Percentiles rank a stretch among this genome's conserved stretches.
Conservation (phyloP, 1,140 invertebrate species). For the Drosophila sechellia region DNA sequence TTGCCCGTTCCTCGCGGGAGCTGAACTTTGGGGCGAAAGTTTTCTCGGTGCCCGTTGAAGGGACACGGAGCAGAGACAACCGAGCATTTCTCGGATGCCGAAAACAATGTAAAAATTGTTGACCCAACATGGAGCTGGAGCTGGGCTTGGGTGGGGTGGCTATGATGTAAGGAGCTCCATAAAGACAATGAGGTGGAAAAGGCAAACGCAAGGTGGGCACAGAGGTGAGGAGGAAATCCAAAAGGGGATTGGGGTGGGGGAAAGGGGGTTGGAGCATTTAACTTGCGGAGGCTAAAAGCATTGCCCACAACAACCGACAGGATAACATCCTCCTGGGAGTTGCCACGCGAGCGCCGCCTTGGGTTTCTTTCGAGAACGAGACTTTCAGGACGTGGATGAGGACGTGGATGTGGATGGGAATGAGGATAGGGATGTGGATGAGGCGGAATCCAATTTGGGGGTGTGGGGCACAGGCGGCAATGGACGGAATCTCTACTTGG, state of each 20-base stretch:
- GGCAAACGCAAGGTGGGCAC: not conserved
- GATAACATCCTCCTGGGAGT: constrained; percentile 65
- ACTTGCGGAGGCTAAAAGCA: constrained; percentile 71
- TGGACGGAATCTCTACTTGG: constrained; percentile 4
- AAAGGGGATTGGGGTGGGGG: too few relatives aligned
- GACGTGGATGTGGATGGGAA: constrained; percentile 1
- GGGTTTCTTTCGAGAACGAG: constrained; percentile 5
- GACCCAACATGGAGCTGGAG: constrained; percentile 51
- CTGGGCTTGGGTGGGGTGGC: not conserved
- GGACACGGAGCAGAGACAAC: constrained; percentile 42
- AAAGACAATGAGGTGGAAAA: constrained; percentile 65
- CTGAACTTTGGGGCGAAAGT: constrained; percentile 43
- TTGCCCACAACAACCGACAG: constrained; percentile 53
- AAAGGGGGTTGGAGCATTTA: constrained; percentile 42
- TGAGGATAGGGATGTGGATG: not conserved
- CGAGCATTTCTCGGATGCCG: constrained; percentile 63
- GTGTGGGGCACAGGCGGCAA: not conserved
- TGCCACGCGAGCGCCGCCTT: constrained; percentile 57
- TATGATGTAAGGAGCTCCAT: not conserved
- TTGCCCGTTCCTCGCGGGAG: constrained; percentile 32
- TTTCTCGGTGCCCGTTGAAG: constrained; percentile 28
- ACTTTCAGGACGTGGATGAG: not conserved
- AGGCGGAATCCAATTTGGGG: not conserved
- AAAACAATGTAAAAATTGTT: constrained; percentile 76
- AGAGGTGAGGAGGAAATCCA: constrained; percentile 26